Evolutionary conservation across 2,113 vertebrate species (phyloP).

Genomic region (Cathartes aura): DNA sequence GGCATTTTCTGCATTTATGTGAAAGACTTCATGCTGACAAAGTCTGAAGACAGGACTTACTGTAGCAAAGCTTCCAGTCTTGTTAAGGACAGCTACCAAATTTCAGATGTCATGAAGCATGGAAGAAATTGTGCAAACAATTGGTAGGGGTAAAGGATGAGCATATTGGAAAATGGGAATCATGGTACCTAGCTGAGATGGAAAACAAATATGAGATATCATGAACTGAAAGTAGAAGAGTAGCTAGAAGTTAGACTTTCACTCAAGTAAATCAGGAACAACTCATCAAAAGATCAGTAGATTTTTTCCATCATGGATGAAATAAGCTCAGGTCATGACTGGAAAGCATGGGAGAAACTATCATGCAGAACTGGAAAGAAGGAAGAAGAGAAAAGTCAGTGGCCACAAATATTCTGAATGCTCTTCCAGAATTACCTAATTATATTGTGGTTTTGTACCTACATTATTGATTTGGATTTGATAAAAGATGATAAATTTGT

Average conservation of each 20-base stretch:
- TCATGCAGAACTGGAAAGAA: not conserved
- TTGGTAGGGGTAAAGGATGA: not conserved
- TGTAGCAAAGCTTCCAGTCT: not conserved
- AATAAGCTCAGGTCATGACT: not conserved
- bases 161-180: not conserved
- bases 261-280: not conserved
- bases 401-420: not conserved
- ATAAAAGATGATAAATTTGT: not conserved
- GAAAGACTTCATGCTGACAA: not conserved
- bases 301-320: not conserved
- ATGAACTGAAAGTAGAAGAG: not conserved
- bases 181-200: not conserved
- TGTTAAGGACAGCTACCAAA: not conserved
- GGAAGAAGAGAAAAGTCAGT: not conserved
- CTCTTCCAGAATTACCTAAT: not conserved
- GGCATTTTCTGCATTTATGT: not conserved
- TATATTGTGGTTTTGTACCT: not conserved
- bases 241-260: not conserved
- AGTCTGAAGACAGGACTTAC: not conserved
- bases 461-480: not conserved
- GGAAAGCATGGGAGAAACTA: not conserved
- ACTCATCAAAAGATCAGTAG: not conserved
- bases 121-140: not conserved
- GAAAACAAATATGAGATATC: not conserved
- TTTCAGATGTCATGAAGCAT: not conserved